Evolutionary conservation across 2,797 vertebrate species (phyloP), one percentile per base, ranked within the genome.

Genomic region (Neoniphon sammara): DNA sequence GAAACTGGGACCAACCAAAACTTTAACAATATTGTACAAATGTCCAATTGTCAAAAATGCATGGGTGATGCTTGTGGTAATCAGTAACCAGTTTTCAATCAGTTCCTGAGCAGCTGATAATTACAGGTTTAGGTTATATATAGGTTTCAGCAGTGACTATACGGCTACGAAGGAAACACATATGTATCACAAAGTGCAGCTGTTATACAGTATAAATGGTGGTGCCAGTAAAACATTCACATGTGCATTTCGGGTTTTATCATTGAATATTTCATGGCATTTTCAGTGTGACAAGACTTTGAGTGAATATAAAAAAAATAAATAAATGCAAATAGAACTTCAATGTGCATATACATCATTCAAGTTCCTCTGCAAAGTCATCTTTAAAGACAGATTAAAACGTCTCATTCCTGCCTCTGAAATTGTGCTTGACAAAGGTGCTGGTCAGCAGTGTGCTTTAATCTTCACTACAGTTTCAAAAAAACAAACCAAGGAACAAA

Each of bases 221-320:
- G 30, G 25, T 3, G n/a, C 14, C 46, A 34, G 49, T 31, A 31
- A 20, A 53, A 64, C 46, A 50, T 42, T 30, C 30, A 12, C 3
- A 0, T 61, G 46, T 52, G 21, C 55, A 52, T 74, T 59, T 30
- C 2, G 25, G 31, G n/a, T 3, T 23, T 15, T 15, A 5, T n/a
- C 5, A 14, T 18, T 73, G 17, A 67, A 62, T 53, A 57, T 68
- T 68, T 56, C 12, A 57, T 68, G 18, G 23, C 7, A 34, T 30
- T 53, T 50, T 54, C 31, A 58, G 20, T 39, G 17, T 44, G 6
- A 61, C 53, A 65, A 10, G 25, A 39, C 5, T 66, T n/a, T 6
- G 34, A 9, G 36, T 30, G 62, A n/a, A 10, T 34, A 46, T 12
- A 39, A 21, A 39, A 20, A 59, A 46, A 27, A 27, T 27, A 27